Base-by-base conservation (phyloP, 2,113 vertebrate genomes). In the Thinocorus orbignyianus region DNA sequence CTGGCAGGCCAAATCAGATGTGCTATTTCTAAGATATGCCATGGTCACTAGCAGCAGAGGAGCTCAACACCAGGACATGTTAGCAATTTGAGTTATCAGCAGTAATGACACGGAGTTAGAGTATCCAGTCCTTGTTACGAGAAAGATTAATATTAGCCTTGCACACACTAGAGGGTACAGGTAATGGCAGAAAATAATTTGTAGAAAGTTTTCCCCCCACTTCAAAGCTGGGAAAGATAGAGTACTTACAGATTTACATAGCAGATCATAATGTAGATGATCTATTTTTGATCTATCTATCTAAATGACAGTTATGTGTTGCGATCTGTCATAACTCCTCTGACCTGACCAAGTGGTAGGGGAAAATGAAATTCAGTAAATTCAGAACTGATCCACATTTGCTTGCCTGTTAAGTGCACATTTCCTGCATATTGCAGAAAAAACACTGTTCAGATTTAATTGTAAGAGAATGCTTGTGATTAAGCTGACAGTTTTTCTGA, bases 101-200 rank as follows among this genome's bases (percentile, higher is more conserved):
- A 7, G 17, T 37, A 48, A 17, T 6, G 9, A 2, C 55, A 33
- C 0, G 0, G 9, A 48, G 4, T 7, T 31, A 51, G n/a, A 37
- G 13, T 10, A 25, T 14, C 33, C 35, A 23, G 37, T 4, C 5
- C 17, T 31, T 52, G 4, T 4, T 54, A 35, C 2, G 2, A 49
- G 30, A 48, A 26, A 37, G 19, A 28, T 31, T n/a, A 54, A 68
- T 55, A n/a, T 18, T 17, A 39, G 28, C 28, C 42, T 89, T 39
- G 25, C 26, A 33, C 12, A 39, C 11, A 6, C 11, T 7, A 7
- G 35, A 60, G 9, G 1, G 4, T 24, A 37, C 10, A 30, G 17
- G 17, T 16, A 68, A 33, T 7, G 30, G 26, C n/a, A 79, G 54
- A 65, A 68, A 57, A 55, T 23, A 37, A 17, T 31, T 42, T 26